A percentile compares a stretch with the other conserved stretches of the same genome.
Evolutionary conservation across 2,113 vertebrate genomes (phyloP).

Genomic region (rat (Rattus norvegicus)): DNA sequence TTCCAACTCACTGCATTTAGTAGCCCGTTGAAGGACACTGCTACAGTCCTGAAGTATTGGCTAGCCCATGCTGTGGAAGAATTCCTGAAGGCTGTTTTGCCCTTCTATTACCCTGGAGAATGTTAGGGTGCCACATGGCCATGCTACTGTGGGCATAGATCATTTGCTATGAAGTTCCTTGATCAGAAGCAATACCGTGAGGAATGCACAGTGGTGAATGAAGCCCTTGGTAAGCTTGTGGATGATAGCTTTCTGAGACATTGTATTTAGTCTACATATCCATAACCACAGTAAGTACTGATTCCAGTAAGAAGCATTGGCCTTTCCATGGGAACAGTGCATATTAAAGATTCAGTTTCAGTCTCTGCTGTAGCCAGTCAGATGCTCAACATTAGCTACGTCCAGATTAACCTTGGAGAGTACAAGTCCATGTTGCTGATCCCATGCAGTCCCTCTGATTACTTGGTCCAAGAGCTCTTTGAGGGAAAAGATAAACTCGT

Average conservation of each 20-base stretch:
- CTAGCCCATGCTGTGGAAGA: not conserved
- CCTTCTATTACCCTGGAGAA: constrained; percentile 18
- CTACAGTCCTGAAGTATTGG: not conserved
- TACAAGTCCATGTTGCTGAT: not conserved
- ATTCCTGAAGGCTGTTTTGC: not conserved
- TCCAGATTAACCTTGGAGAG: not conserved
- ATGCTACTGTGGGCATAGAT: not conserved
- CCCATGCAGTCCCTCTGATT: no score
- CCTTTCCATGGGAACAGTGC: not conserved
- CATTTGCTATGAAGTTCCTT: not conserved
- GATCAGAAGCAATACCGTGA: not conserved
- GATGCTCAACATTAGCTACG: not conserved
- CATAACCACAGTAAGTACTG: not conserved
- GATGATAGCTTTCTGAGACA: constrained; percentile 17
- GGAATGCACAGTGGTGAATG: not conserved
- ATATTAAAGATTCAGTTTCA: not conserved
- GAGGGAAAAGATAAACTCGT: not conserved
- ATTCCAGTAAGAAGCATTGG: not conserved
- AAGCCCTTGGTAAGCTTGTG: not conserved
- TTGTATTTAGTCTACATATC: not conserved
- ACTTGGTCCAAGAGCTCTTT: not conserved
- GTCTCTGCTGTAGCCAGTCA: not conserved
- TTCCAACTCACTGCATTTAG: not conserved
- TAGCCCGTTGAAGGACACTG: not conserved
- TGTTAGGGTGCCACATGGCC: not conserved